phyloP scores from a whole-genome alignment of 2,888 invertebrate species.

The Listrodromus nycthemerus region DNA sequence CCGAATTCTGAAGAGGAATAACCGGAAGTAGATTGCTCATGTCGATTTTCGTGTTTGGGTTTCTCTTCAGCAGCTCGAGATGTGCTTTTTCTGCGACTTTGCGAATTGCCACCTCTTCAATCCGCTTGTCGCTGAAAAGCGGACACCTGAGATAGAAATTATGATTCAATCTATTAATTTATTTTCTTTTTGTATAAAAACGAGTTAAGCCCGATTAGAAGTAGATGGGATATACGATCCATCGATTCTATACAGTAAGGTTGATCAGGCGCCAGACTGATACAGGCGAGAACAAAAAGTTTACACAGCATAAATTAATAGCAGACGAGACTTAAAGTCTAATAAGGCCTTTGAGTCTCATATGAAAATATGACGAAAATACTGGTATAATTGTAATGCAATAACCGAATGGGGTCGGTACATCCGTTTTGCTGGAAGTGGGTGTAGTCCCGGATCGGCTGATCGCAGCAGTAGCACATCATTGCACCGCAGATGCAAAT shows the following conservation, averaged over 20 bases:
- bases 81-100: constrained; percentile 82
- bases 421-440: constrained; percentile 86
- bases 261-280: constrained; percentile 70
- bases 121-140: constrained; percentile 82
- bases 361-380: constrained; percentile 64
- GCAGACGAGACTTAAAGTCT: too few species aligned
- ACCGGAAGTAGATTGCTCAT: constrained; percentile 75
- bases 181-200: too few species aligned
- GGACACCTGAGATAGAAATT: constrained; percentile 82
- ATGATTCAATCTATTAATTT: constrained; percentile 48
- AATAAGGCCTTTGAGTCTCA: constrained; percentile 79
- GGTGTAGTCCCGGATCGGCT: constrained; percentile 85
- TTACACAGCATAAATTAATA: too few species aligned
- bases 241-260: constrained; percentile 55
- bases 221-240: too few species aligned
- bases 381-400: constrained; percentile 15
- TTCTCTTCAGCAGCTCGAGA: constrained; percentile 77
- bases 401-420: constrained; percentile 79
- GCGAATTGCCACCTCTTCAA: constrained; percentile 83
- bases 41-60: constrained; percentile 82
- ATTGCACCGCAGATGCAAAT: constrained; percentile 86
- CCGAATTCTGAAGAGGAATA: constrained; percentile 68
- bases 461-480: constrained; percentile 87
- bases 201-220: too few species aligned
- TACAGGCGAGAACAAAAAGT: too few species aligned